A percentile compares a stretch with the other conserved stretches of the same genome.
Conservation (phyloP, 1,140 invertebrate genomes). For the Lepidotrigona ventralis region DNA sequence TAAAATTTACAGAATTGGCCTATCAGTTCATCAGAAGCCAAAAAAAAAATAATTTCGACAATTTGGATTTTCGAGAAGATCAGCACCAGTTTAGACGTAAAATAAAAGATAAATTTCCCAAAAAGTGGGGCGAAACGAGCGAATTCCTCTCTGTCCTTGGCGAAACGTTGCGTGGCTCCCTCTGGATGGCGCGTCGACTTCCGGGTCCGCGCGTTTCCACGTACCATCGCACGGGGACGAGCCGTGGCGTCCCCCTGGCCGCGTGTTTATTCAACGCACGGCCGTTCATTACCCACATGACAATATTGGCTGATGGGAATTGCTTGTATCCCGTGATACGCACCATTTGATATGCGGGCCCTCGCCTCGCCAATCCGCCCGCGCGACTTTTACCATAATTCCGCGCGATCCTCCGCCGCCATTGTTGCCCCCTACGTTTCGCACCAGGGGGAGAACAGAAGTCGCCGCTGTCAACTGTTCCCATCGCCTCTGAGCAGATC, state of each 20-base stretch:
- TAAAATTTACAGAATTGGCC: too few species aligned
- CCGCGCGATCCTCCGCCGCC: too few species aligned
- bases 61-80: too few species aligned
- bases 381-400: conserved; percentile 19
- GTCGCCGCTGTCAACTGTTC: background rate
- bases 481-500: too few species aligned
- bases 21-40: too few species aligned
- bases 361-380: conserved; percentile 11
- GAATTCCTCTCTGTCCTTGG: too few species aligned
- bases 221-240: conserved; percentile 35
- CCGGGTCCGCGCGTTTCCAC: conserved; percentile 58
- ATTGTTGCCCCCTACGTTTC: background rate
- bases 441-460: background rate
- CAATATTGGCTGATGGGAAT: conserved; percentile 80
- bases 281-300: conserved; percentile 79
- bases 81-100: too few species aligned
- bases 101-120: too few species aligned
- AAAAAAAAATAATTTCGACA: too few species aligned
- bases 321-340: conserved; percentile 77
- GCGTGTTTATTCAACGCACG: conserved; percentile 78
- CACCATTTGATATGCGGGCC: conserved; percentile 78
- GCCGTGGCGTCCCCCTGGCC: conserved; percentile 55
- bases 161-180: background rate
- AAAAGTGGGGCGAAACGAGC: too few species aligned
- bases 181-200: background rate